A percentile compares a stretch with the other conserved stretches of the same genome.
These are phyloP conservation scores for Drosophila burlai DNA, from an alignment of 1,140 invertebrate species.

Conservation along the genomic window DNA sequence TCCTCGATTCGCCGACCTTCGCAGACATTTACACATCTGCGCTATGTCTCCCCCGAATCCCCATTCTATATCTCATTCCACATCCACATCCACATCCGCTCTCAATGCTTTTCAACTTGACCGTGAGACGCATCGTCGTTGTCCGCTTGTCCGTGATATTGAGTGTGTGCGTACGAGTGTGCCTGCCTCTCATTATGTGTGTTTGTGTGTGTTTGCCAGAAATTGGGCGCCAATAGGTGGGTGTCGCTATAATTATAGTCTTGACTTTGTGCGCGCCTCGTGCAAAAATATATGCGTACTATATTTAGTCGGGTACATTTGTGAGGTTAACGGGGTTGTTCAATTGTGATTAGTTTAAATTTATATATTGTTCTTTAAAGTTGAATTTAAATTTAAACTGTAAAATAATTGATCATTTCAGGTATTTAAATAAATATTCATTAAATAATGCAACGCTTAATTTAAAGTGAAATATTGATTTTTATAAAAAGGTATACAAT, in stretches of 20 bases:
- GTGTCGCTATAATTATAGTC: conserved; percentile 84
- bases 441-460: too few relatives aligned
- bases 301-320: conserved; percentile 11
- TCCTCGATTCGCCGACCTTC: conserved; percentile 51
- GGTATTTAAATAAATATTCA: too few relatives aligned
- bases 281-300: conserved; percentile 67
- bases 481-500: too few relatives aligned
- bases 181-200: conserved; percentile 9
- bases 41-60: conserved; percentile 18
- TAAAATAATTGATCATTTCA: too few relatives aligned
- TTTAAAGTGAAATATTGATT: too few relatives aligned
- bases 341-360: too few relatives aligned
- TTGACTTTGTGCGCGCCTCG: conserved; percentile 81
- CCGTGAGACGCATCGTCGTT: conserved; percentile 64
- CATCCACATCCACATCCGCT: conserved; percentile 64
- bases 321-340: background rate
- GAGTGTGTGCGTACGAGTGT: conserved; percentile 42
- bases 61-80: conserved; percentile 23
- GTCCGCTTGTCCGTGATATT: conserved; percentile 68
- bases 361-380: too few relatives aligned
- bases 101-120: conserved; percentile 82
- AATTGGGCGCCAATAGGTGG: conserved; percentile 80
- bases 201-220: conserved; percentile 46
- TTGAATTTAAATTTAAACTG: too few relatives aligned
- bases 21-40: conserved; percentile 47